Base-by-base conservation (phyloP, 2,113 vertebrate species). In the Chionodraco myersi region DNA sequence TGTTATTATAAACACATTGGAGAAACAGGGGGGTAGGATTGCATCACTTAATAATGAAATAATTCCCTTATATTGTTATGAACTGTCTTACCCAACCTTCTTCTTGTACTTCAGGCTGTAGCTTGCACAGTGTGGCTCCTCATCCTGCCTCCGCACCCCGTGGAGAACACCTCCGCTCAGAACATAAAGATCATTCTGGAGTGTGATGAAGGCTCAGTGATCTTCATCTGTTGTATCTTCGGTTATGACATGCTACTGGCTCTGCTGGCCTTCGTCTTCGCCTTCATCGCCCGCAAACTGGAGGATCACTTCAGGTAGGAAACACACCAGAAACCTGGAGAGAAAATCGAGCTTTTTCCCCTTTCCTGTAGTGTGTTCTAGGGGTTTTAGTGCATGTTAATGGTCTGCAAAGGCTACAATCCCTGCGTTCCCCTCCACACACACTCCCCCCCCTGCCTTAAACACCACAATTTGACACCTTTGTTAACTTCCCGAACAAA, bases 171-270 rank as follows among this genome's bases (percentile, higher is more conserved):
- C 10, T 95, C 95, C 1, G 87, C 92, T 58, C 96, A 96, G 91
- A 96, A 95, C 63, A 87, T 95, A 45, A 97, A 95, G 90, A 96
- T 97, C 66, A 96, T 96, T 80, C 93, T 96, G 9, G 96, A 96
- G 87, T 97, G 96, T 53, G 91, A 95, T 15, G 91, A 94, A 82
- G 96, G 94, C 26, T 96, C 95, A 36, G 85, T 96, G 21, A 66
- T 96, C 74, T 96, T 96, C 89, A 93, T 97, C 87, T 97, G 96
- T 75, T 93, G 91, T 5, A 76, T 96, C 72, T 96, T 97, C 47
- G 96, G 82, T 12, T 94, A 96, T 4, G 95, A 97, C 75, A 92
- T 95, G 53, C 89, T 96, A n/a, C 87, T 97, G 73, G 95, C 95
- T 10, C 90, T 96, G 41, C 8, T 96, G 9, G 94, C 95, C 48